Conservation (phyloP, 1,140 invertebrate genomes). For the Drosophila virilis region DNA sequence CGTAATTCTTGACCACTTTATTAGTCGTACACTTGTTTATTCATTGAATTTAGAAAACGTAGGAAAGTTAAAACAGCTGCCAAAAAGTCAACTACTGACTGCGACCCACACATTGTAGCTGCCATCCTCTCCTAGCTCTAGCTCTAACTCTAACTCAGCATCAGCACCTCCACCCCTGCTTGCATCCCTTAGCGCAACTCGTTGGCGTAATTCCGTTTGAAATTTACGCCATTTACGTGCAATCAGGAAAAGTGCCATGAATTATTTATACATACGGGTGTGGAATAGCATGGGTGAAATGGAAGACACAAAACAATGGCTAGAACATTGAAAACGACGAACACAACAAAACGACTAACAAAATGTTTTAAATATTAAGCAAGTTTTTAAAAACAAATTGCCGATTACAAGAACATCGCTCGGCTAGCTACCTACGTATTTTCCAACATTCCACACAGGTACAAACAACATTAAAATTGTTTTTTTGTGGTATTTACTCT, state of each 20-base stretch:
- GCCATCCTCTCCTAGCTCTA: not conserved
- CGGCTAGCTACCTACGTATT: not conserved
- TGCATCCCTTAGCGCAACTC: conserved; percentile 16
- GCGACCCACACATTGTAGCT: conserved; percentile 35
- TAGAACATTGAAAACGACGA: not conserved
- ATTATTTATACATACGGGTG: conserved; percentile 60
- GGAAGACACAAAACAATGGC: conserved; percentile 20
- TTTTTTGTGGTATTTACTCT: not conserved
- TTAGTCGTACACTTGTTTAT: conserved; percentile 71
- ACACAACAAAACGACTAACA: conserved; percentile 10
- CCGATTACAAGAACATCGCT: conserved; percentile 1
- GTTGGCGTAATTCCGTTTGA: conserved; percentile 60
- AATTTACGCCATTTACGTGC: conserved; percentile 79
- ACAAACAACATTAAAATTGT: not conserved
- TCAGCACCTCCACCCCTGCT: not conserved
- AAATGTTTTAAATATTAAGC: conserved; percentile 34
- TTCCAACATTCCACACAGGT: not conserved
- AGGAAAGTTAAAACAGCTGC: conserved; percentile 24
- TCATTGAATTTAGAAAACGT: conserved; percentile 59
- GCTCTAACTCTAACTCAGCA: not conserved
- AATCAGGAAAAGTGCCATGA: conserved; percentile 78
- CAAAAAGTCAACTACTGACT: conserved; percentile 46
- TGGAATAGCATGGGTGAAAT: conserved; percentile 1
- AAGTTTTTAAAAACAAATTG: conserved; percentile 7
- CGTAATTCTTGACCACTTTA: conserved; percentile 59